Conservation (phyloP, 2,888 invertebrate genomes). For the Saturnia japonica region DNA sequence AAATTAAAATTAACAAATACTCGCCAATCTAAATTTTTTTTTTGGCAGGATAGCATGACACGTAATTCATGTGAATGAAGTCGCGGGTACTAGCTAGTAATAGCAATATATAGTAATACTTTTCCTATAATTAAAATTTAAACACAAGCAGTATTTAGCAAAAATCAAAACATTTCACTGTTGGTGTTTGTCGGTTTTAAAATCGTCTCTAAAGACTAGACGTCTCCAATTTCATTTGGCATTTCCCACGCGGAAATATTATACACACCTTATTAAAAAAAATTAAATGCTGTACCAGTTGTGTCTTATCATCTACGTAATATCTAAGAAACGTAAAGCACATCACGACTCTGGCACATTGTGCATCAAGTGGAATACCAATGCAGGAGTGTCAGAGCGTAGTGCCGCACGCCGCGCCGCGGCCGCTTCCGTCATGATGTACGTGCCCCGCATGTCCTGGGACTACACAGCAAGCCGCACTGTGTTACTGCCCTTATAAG, state of each 20-base stretch:
- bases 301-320: slow-evolving; percentile 37
- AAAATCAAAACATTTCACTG: not conserved
- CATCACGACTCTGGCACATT: slow-evolving; percentile 55
- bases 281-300: slow-evolving; percentile 19
- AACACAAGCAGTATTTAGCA: not conserved
- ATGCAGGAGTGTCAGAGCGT: slow-evolving; percentile 51
- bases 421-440: slow-evolving; percentile 68
- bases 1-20: too few relatives aligned
- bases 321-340: slow-evolving; percentile 43
- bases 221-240: not conserved
- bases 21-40: too few relatives aligned
- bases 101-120: too few relatives aligned
- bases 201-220: not conserved
- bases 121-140: too few relatives aligned
- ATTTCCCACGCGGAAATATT: not conserved
- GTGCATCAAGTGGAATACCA: slow-evolving; percentile 70
- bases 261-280: not conserved
- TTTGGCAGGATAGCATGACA: too few relatives aligned
- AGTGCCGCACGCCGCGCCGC: slow-evolving; percentile 41
- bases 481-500: slow-evolving; percentile 57
- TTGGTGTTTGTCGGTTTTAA: not conserved
- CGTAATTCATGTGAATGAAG: too few relatives aligned
- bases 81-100: too few relatives aligned
- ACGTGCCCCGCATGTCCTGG: slow-evolving; percentile 62
- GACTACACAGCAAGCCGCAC: slow-evolving; percentile 64